Evolutionary conservation across 2,797 vertebrate species (phyloP), one percentile per base, ranked within the genome.

Genomic region (Aplochiton taeniatus): DNA sequence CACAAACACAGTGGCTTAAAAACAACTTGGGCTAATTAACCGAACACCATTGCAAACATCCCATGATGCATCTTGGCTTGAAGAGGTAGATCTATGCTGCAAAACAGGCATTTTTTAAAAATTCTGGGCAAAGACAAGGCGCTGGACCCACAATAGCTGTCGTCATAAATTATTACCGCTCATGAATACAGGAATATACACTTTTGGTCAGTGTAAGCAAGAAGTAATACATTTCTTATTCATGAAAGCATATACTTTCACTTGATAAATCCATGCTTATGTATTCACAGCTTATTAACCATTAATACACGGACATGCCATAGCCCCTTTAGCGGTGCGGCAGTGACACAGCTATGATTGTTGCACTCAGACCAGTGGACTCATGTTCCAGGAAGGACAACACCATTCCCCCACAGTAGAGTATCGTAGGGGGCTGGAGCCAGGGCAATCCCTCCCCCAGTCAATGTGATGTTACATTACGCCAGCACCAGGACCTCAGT

Each of bases 191-290:
- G 18, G 42, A 74, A 51, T 58, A 62, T 19, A 61, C n/a, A 54
- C 64, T 74, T 79, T 61, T 58, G 66, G 49, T 61, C 63, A 58
- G 62, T 66, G 66, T 66, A 73, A 74, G 72, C 74, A 75, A n/a
- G 52, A 79, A 79, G 62, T 58, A 60, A 57, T 19, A 11, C 19
- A 76, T 83, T 4, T 73, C 49, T 78, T 68, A 82, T 80, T 82
- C 31, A 80, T 82, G 55, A 62, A 42, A 57, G 48, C 53, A 47
- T 48, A 17, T 57, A 62, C 53, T 18, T 69, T 49, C 31, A 71
- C 72, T 60, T 63, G 42, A 75, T 61, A 54, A 57, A 20, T 0
- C 20, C 61, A 52, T 72, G 58, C 69, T 77, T 71, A 66, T 77
- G 56, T 64, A 69, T 61, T 47, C 53, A 42, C 62, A 46, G 16